Percentiles rank a stretch among this genome's conserved stretches.
Conservation (phyloP, 1,140 invertebrate genomes). For the Calliphora vicina region DNA sequence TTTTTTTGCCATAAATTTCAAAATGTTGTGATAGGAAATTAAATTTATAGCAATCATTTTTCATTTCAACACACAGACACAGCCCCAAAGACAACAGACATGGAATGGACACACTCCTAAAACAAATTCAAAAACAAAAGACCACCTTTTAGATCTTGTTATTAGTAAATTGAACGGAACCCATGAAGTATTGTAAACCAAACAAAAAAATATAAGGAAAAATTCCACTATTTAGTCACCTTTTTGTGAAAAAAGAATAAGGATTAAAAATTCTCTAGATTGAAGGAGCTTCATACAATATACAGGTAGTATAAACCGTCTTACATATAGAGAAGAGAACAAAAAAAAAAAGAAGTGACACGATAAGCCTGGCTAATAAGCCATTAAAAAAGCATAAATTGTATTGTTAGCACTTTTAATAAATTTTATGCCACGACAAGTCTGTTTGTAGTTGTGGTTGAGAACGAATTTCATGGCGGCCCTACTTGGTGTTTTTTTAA, state of each 20-base stretch:
- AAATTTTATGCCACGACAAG: neutral
- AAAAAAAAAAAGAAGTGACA: constrained; percentile 14
- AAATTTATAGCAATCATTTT: constrained; percentile 30
- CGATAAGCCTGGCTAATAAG: constrained; percentile 28
- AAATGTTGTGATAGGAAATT: constrained; percentile 17
- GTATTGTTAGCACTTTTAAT: constrained; percentile 31
- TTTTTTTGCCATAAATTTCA: neutral
- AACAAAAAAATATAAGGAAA: too few relatives aligned
- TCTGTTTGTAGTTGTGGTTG: neutral
- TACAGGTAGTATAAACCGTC: neutral
- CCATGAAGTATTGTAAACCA: too few relatives aligned
- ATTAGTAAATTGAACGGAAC: neutral
- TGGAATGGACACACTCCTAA: neutral
- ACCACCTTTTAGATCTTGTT: constrained; percentile 4
- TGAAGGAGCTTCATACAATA: neutral
- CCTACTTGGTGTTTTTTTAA: too few relatives aligned
- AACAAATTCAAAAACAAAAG: neutral
- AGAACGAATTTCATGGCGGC: too few relatives aligned
- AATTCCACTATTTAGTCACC: neutral
- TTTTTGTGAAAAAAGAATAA: neutral
- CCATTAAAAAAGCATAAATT: constrained; percentile 34
- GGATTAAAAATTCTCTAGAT: neutral
- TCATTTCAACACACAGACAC: constrained; percentile 18
- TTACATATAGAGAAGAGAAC: neutral
- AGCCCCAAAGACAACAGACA: neutral